These are phyloP conservation scores for Sebastes aleutianus DNA, from an alignment of 2,797 vertebrate genomes.

Conservation along the genomic window DNA sequence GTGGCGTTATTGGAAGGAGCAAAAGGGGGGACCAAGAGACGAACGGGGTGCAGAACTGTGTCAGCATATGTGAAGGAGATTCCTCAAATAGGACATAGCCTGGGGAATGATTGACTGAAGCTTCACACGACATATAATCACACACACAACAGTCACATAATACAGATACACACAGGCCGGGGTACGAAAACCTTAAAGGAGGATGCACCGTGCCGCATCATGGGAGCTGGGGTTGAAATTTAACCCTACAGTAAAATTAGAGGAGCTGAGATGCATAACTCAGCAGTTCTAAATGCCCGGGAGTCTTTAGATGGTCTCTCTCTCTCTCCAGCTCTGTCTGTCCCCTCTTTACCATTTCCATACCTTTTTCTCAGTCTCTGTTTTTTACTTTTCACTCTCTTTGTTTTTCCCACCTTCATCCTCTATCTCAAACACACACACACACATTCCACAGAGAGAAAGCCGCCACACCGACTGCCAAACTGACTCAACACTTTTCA, in stretches of 20 bases:
- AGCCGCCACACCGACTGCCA: conserved; percentile 17
- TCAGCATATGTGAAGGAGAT: conserved; percentile 75
- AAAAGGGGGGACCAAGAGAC: neutral
- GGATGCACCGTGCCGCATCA: conserved; percentile 37
- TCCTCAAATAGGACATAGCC: conserved; percentile 75
- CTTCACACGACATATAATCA: conserved; percentile 32
- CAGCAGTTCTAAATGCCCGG: conserved; percentile 73
- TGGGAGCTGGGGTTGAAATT: conserved; percentile 73
- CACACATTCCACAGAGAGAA: conserved; percentile 13
- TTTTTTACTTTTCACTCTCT: conserved; percentile 11
- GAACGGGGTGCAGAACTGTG: conserved; percentile 55
- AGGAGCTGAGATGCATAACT: conserved; percentile 68
- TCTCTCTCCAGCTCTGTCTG: neutral
- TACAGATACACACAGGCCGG: neutral
- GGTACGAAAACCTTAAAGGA: conserved; percentile 51
- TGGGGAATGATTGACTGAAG: conserved; percentile 61
- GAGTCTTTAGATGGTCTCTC: conserved; percentile 54
- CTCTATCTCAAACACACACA: conserved; percentile 22
- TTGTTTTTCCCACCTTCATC: conserved; percentile 14
- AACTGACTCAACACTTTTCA: conserved; percentile 58
- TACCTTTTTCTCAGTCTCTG: neutral
- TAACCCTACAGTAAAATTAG: conserved; percentile 82
- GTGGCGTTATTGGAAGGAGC: neutral
- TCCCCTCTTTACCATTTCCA: neutral
- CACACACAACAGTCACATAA: conserved; percentile 18